Percentiles rank a stretch among this genome's conserved stretches.
Evolutionary conservation across 2,113 vertebrate genomes (phyloP).

Genomic region (Osmerus eperlanus): DNA sequence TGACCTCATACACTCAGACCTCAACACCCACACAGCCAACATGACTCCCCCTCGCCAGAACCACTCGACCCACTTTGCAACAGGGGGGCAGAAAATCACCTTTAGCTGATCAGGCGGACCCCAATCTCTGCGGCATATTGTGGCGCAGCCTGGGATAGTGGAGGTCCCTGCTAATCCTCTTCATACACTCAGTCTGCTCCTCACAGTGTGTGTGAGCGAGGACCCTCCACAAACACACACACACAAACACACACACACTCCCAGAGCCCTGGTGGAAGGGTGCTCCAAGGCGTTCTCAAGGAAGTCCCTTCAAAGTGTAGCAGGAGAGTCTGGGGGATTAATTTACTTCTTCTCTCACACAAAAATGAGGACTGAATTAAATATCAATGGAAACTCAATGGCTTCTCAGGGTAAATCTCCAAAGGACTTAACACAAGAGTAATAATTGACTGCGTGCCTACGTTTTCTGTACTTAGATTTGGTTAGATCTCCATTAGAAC

Average conservation of each 20-base stretch:
- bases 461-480: neutral
- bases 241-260: slow-evolving; percentile 10
- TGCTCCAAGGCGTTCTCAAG: slow-evolving; percentile 8
- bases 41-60: slow-evolving; percentile 8
- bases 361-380: neutral
- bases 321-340: slow-evolving; percentile 1
- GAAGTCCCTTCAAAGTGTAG: slow-evolving; percentile 2
- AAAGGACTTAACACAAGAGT: neutral
- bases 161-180: slow-evolving; percentile 32
- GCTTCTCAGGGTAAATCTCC: neutral
- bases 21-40: neutral
- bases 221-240: slow-evolving; percentile 8
- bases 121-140: slow-evolving; percentile 18
- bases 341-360: slow-evolving; percentile 5
- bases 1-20: neutral
- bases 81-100: slow-evolving; percentile 30
- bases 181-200: slow-evolving; percentile 4
- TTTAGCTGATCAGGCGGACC: slow-evolving; percentile 31
- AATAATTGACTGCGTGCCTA: slow-evolving; percentile 7
- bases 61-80: slow-evolving; percentile 19
- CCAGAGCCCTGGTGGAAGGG: slow-evolving; percentile 4
- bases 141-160: slow-evolving; percentile 15
- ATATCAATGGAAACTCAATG: slow-evolving; percentile 4
- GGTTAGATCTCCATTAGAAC: neutral
- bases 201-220: slow-evolving; percentile 5